Conservation (phyloP, 2,113 vertebrate species). For the Etheostoma cragini region DNA sequence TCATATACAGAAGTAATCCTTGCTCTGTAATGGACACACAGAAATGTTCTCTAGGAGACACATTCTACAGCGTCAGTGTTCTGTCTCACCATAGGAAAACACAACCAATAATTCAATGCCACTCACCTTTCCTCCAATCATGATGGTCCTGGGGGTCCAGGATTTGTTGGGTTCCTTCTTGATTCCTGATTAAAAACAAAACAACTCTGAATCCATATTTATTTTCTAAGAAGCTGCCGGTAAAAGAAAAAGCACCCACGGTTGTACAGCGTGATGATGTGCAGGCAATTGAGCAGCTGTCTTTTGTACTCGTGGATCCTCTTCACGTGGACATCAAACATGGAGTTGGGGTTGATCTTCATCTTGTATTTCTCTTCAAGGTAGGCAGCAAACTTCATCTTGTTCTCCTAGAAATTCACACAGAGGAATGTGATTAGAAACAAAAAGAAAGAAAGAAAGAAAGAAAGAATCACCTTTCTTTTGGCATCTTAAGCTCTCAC, state of each 20-base stretch:
- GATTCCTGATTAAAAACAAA: slow-evolving; percentile 83
- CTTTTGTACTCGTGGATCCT: slow-evolving; percentile 94
- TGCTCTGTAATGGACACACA: neutral
- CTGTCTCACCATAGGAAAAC: neutral
- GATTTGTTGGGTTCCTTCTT: slow-evolving; percentile 89
- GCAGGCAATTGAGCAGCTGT: slow-evolving; percentile 94
- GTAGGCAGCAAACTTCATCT: slow-evolving; percentile 89
- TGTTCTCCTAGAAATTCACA: slow-evolving; percentile 87
- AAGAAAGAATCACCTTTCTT: rapidly evolving
- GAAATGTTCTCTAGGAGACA: too few species aligned
- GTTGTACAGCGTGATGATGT: slow-evolving; percentile 92
- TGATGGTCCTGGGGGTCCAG: slow-evolving; percentile 90
- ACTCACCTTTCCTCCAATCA: slow-evolving; percentile 93
- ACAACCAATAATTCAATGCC: neutral
- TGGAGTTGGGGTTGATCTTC: slow-evolving; percentile 91
- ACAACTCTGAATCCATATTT: neutral
- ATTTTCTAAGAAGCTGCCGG: neutral
- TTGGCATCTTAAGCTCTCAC: slow-evolving; percentile 66
- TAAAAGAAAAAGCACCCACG: slow-evolving; percentile 79
- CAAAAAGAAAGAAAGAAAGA: rapidly evolving
- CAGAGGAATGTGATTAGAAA: neutral
- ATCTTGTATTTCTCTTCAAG: slow-evolving; percentile 91
- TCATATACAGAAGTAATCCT: neutral
- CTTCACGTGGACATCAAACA: slow-evolving; percentile 94
- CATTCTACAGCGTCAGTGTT: neutral